Evolutionary conservation across 2,888 invertebrate genomes (phyloP).

Genomic region (Stenodera caucasica): DNA sequence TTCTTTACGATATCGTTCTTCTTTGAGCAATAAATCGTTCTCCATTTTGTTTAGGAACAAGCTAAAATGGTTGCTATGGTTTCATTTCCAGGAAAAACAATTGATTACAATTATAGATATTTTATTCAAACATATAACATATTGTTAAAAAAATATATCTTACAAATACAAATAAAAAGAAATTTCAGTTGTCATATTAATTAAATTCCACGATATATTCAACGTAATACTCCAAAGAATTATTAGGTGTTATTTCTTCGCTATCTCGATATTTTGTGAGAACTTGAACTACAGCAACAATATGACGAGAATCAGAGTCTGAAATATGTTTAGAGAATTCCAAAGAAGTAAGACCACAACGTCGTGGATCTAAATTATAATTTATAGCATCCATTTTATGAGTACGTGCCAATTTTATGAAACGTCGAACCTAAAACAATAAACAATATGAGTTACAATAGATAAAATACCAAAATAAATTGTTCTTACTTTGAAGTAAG

Average conservation of each 20-base stretch:
- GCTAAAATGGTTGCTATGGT: neutral
- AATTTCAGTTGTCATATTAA: neutral
- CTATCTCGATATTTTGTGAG: conserved; percentile 25
- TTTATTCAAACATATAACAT: neutral
- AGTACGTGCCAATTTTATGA: conserved; percentile 24
- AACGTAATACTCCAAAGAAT: conserved; percentile 37
- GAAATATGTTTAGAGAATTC: conserved; percentile 17
- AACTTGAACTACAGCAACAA: conserved; percentile 35
- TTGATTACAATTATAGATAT: neutral
- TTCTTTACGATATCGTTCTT: conserved; percentile 52
- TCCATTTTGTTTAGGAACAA: conserved; percentile 41
- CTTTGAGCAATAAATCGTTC: conserved; percentile 49
- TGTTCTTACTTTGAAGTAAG: conserved; percentile 36
- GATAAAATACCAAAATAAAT: no score
- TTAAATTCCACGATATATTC: conserved; percentile 34
- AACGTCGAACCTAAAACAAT: conserved; percentile 40
- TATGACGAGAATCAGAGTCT: conserved; percentile 1
- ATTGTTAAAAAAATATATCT: no score
- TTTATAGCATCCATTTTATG: conserved; percentile 27
- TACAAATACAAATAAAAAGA: no score
- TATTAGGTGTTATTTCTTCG: conserved; percentile 24
- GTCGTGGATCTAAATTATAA: conserved; percentile 37
- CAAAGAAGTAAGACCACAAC: conserved; percentile 21
- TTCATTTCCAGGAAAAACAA: no score
- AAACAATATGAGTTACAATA: no score